A percentile compares a stretch with the other conserved stretches of the same genome.
Conservation (phyloP, 2,113 vertebrate species). For the Callaeas wilsoni region DNA sequence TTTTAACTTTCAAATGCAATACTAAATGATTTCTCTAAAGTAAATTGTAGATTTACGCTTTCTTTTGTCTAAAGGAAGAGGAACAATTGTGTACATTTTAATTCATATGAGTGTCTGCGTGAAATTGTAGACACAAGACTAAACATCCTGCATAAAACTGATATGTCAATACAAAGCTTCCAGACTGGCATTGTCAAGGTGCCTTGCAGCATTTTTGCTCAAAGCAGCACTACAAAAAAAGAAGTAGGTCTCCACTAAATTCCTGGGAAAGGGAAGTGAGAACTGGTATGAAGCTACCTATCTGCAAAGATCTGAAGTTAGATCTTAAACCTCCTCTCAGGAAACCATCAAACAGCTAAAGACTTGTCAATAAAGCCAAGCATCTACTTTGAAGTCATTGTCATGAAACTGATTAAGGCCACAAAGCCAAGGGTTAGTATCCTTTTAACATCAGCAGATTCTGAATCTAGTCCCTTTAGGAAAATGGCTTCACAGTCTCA, state of each 20-base stretch:
- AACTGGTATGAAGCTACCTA: neutral
- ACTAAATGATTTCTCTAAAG: neutral
- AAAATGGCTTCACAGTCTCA: neutral
- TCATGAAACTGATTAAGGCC: neutral
- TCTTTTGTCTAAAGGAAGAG: neutral
- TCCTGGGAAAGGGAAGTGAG: neutral
- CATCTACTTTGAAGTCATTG: neutral
- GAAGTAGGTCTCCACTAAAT: neutral
- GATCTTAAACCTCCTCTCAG: neutral
- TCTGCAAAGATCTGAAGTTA: neutral
- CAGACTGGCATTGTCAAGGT: neutral
- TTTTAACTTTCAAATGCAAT: neutral
- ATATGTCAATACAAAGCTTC: neutral
- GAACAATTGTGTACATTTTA: neutral
- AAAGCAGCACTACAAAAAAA: neutral
- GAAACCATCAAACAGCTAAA: neutral
- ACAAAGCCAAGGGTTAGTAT: neutral
- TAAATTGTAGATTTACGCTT: neutral
- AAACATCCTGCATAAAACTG: neutral
- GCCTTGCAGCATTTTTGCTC: neutral
- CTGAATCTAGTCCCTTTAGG: neutral
- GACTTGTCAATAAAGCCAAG: neutral
- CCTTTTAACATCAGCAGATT: neutral
- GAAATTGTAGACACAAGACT: neutral
- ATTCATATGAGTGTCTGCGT: neutral